A percentile compares a stretch with the other conserved stretches of the same genome.
phyloP scores from a whole-genome alignment of 1,140 invertebrate genomes.

The Trichoplusia ni region DNA sequence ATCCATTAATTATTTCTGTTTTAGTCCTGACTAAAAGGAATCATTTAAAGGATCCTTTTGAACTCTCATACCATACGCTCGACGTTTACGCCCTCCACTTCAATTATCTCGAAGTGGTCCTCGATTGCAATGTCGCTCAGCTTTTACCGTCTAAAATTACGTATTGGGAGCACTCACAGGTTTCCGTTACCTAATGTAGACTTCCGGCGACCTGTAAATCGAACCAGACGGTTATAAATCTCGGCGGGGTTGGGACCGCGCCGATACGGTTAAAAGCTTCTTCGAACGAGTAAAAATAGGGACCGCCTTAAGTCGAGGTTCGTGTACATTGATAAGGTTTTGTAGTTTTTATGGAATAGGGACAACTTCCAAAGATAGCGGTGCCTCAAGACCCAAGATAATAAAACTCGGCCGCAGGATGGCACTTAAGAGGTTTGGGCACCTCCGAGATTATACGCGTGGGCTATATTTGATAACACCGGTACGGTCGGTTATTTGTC shows the following conservation, averaged over 20 bases:
- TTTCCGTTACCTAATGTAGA: conserved; percentile 69
- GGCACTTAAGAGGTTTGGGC: conserved; percentile 52
- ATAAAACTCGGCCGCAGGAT: conserved; percentile 56
- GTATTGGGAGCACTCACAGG: conserved; percentile 52
- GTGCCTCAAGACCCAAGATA: conserved; percentile 58
- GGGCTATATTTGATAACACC: conserved; percentile 62
- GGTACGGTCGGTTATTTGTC: conserved; percentile 56
- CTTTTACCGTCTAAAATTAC: conserved; percentile 58
- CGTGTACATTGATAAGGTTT: conserved; percentile 73
- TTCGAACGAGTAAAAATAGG: conserved; percentile 69
- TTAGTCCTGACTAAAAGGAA: conserved; percentile 38
- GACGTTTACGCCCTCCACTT: conserved; percentile 40
- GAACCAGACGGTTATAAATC: conserved; percentile 71
- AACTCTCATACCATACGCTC: conserved; percentile 37
- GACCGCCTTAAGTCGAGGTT: conserved; percentile 70
- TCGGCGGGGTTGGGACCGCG: conserved; percentile 48
- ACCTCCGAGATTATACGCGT: conserved; percentile 58
- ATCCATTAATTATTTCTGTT: conserved; percentile 39
- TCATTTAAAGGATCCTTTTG: conserved; percentile 39
- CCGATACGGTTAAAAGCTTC: conserved; percentile 75
- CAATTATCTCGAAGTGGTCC: conserved; percentile 49
- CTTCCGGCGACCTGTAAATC: conserved; percentile 71
- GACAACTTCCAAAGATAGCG: conserved; percentile 66
- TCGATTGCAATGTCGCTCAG: conserved; percentile 44
- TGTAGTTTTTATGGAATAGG: conserved; percentile 73